phyloP scores from a whole-genome alignment of 2,888 invertebrate genomes.

The Dioctria linearis region DNA sequence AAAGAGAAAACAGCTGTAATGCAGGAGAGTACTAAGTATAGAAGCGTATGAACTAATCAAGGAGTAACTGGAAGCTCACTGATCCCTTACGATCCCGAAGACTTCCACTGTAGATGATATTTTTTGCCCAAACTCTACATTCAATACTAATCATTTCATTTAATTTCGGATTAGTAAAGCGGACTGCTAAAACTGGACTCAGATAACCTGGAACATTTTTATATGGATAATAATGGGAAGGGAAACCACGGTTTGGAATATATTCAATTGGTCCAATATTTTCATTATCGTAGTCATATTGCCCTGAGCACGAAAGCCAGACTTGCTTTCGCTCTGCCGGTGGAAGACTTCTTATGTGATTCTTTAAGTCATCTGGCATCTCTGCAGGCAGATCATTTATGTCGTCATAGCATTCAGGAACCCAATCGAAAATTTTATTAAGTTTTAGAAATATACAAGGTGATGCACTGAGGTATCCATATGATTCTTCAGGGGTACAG shows the following conservation, averaged over 20 bases:
- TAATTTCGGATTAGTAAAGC: constrained; percentile 73
- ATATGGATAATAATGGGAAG: constrained; percentile 78
- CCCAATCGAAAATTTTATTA: constrained; percentile 86
- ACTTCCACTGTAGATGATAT: constrained; percentile 80
- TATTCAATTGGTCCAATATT: constrained; percentile 80
- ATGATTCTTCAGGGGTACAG: constrained; percentile 73
- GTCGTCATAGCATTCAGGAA: constrained; percentile 77
- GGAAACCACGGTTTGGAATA: constrained; percentile 79
- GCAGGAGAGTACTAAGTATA: no score
- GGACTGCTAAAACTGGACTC: constrained; percentile 78
- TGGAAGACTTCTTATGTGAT: constrained; percentile 70
- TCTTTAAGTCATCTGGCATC: constrained; percentile 75
- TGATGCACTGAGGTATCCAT: constrained; percentile 81
- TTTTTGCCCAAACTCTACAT: constrained; percentile 92
- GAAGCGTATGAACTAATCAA: constrained; percentile 68
- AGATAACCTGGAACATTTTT: constrained; percentile 75
- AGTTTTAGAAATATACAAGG: constrained; percentile 90
- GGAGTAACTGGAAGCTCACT: constrained; percentile 76
- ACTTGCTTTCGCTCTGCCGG: constrained; percentile 75
- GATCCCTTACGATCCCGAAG: constrained; percentile 78
- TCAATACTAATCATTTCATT: constrained; percentile 82
- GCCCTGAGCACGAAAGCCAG: constrained; percentile 88
- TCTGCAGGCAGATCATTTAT: constrained; percentile 73
- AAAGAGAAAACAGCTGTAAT: no score
- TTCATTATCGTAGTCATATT: constrained; percentile 82